Evolutionary conservation across 2,888 invertebrate genomes (phyloP).

Genomic region (Mimas tiliae): DNA sequence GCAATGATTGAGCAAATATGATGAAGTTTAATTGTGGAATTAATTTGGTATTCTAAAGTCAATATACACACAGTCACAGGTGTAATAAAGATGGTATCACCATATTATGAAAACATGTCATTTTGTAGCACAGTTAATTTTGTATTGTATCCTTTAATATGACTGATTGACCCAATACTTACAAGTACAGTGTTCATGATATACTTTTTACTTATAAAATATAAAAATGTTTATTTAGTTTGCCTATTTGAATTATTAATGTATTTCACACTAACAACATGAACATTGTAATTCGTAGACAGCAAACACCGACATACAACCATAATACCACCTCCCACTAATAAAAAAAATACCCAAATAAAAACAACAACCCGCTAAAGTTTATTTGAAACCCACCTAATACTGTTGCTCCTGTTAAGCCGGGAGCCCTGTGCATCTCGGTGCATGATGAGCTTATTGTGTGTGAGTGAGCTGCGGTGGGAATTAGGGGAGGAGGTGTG

Average conservation of each 20-base stretch:
- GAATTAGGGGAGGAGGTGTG: slow-evolving; percentile 88
- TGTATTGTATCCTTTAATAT: not conserved
- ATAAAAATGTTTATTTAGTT: too few species aligned
- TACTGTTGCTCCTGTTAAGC: slow-evolving; percentile 95
- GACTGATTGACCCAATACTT: not conserved
- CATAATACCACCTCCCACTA: slow-evolving; percentile 26
- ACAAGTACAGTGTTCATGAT: slow-evolving; percentile 17
- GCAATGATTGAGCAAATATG: slow-evolving; percentile 7
- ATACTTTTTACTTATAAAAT: not conserved
- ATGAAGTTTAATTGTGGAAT: slow-evolving; percentile 17
- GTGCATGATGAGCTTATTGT: slow-evolving; percentile 85
- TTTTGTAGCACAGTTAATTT: slow-evolving; percentile 2
- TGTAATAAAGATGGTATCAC: slow-evolving; percentile 27
- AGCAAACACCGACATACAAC: slow-evolving; percentile 24
- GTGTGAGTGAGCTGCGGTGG: slow-evolving; percentile 88
- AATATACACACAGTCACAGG: slow-evolving; percentile 19
- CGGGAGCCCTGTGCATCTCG: slow-evolving; percentile 86
- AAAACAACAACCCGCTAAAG: slow-evolving; percentile 21
- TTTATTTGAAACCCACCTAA: slow-evolving; percentile 87
- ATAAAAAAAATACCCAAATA: slow-evolving; percentile 2
- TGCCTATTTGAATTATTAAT: not conserved
- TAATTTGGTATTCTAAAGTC: slow-evolving; percentile 21
- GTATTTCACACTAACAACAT: not conserved
- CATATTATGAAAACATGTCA: slow-evolving; percentile 26
- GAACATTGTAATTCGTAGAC: slow-evolving; percentile 21